Evolutionary conservation across 2,797 vertebrate genomes (phyloP), one percentile per base, ranked within the genome.

Genomic region (Scomberomorus guttatus): DNA sequence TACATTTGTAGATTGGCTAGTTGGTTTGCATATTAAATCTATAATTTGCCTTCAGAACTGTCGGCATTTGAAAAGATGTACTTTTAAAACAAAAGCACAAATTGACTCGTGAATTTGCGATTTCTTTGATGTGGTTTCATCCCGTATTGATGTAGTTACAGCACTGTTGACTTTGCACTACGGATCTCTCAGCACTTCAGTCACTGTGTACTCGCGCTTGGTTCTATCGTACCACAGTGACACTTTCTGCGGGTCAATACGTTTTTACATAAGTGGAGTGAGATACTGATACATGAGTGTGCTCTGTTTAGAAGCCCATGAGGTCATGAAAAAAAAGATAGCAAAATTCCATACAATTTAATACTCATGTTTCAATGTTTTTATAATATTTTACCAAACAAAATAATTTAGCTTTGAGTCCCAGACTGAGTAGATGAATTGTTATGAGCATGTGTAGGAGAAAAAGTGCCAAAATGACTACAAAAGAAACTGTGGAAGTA

Each of bases 381-480:
- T 77, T 82, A 66, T 78, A 42, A 56, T 60, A 64, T 79, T 79
- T 83, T 80, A 86, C 18, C 10, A 2, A 48, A 34, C 29, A 37
- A 11, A 64, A 46, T 60, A 56, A 34, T 78, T 39, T 60, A 62
- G 58, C 64, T 81, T 82, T 63, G 48, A 83, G 75, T 82, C 74
- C 42, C 83, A 64, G 76, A 71, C 52, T 29, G n/a, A 72, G 27
- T 72, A 64, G 77, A 50, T 46, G 22, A 60, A 25, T 66, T 22
- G 22, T 81, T 65, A 14, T 44, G 34, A 81, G 27, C 34, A 58
- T 66, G 75, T 79, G 60, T 84, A 83, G 87, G 80, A 90, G 69
- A 84, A 84, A 89, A 93, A 85, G 94, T 95, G 94, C 94, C 94
- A 94, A 95, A 90, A 87, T 75, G 42, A 72, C 46, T 37, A 51